Conservation (phyloP, 92 coral and sea anemone genomes). For the Palythoa heliodiscus region DNA sequence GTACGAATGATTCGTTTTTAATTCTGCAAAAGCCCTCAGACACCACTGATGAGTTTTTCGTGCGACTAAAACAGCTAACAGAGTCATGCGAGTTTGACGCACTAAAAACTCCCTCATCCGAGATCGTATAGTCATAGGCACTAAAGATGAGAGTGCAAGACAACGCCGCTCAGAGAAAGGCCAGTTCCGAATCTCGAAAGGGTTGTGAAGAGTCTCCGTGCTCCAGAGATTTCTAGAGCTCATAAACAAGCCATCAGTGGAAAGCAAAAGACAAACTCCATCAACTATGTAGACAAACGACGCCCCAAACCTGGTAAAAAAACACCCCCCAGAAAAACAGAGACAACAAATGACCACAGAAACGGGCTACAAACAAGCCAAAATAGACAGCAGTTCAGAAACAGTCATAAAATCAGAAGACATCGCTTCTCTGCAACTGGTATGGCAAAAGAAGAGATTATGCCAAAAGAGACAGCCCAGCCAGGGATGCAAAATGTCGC, state of each 20-base stretch:
- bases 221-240: neutral
- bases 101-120: constrained; percentile 49
- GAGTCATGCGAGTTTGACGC: too few relatives aligned
- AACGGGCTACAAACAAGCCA: neutral
- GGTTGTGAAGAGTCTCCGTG: too few relatives aligned
- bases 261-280: neutral
- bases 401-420: constrained; percentile 2
- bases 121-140: too few relatives aligned
- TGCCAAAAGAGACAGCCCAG: constrained; percentile 11
- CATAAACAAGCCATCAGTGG: neutral
- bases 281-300: too few relatives aligned
- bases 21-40: constrained; percentile 48
- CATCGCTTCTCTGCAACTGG: neutral
- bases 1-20: constrained; percentile 41
- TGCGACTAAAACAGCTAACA: constrained; percentile 45
- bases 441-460: constrained; percentile 17
- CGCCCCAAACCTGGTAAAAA: neutral
- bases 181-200: too few relatives aligned
- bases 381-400: neutral
- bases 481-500: constrained; percentile 2
- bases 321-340: too few relatives aligned
- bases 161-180: too few relatives aligned
- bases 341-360: neutral
- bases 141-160: constrained; percentile 48
- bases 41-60: constrained; percentile 39